Evolutionary conservation across 2,888 invertebrate species (phyloP).

Genomic region (Epirrhoe tristata): DNA sequence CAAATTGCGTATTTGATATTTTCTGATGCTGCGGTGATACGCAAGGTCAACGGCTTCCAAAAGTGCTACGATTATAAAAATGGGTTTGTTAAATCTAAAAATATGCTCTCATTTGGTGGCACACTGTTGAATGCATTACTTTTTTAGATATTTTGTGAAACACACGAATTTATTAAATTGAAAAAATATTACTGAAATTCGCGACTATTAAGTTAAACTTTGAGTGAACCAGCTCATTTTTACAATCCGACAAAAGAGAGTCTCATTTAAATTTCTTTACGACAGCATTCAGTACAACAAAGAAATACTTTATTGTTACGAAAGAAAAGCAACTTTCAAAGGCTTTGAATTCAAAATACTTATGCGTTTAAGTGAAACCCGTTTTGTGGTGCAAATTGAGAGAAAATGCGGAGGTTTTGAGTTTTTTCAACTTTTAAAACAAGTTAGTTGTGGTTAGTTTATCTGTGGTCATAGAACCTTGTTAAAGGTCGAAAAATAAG

Average conservation of each 20-base stretch:
- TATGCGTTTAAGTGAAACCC: conserved; percentile 38
- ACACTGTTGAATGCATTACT: too few relatives aligned
- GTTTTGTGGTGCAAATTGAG: conserved; percentile 30
- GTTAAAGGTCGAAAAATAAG: background rate
- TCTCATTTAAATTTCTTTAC: conserved; percentile 42
- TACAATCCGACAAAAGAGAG: conserved; percentile 17
- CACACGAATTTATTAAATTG: too few relatives aligned
- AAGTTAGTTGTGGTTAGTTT: background rate
- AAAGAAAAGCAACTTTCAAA: conserved; percentile 46
- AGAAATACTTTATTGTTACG: conserved; percentile 55
- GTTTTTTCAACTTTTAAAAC: conserved; percentile 7
- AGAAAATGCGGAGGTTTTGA: conserved; percentile 10
- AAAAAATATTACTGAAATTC: background rate
- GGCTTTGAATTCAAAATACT: conserved; percentile 51
- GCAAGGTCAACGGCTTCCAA: background rate
- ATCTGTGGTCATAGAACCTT: background rate
- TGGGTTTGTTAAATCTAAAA: too few relatives aligned
- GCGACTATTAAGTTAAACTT: background rate
- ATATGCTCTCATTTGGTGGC: too few relatives aligned
- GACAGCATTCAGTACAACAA: conserved; percentile 42
- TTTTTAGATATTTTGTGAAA: too few relatives aligned
- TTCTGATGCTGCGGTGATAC: background rate
- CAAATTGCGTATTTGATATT: background rate
- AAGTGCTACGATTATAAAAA: background rate
- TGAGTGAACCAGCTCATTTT: conserved; percentile 9